Conservation (phyloP, 2,888 invertebrate species). For the Ephialtes manifestator region DNA sequence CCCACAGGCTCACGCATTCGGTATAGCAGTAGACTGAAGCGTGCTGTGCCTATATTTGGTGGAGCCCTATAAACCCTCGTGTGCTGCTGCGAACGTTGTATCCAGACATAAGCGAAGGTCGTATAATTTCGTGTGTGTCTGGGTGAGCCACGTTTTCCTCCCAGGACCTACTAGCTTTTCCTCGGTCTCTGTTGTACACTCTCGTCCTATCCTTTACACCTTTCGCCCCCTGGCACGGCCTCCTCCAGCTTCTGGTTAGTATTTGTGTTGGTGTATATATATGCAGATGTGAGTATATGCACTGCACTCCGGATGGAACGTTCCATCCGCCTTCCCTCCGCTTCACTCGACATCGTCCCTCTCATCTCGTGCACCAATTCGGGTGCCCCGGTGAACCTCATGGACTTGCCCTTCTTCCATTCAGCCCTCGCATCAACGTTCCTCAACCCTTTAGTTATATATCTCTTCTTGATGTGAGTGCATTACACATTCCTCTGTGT, state of each 20-base stretch:
- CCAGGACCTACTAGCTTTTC: slow-evolving; percentile 14
- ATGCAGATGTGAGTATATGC: not conserved
- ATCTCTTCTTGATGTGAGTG: slow-evolving; percentile 42
- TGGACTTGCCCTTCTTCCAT: not conserved
- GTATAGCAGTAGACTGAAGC: not conserved
- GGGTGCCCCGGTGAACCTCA: slow-evolving; percentile 29
- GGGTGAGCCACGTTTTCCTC: slow-evolving; percentile 73
- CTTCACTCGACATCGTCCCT: slow-evolving; percentile 46
- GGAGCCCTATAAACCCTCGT: slow-evolving; percentile 76
- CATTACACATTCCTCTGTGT: slow-evolving; percentile 1
- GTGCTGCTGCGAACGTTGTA: slow-evolving; percentile 75
- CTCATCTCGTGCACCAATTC: slow-evolving; percentile 30
- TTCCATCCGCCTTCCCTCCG: slow-evolving; percentile 43
- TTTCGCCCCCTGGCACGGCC: slow-evolving; percentile 28
- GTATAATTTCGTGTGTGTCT: slow-evolving; percentile 82
- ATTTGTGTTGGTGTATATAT: not conserved
- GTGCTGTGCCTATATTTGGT: slow-evolving; percentile 1
- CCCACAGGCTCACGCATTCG: slow-evolving; percentile 46
- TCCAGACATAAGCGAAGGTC: slow-evolving; percentile 81
- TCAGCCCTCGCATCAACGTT: slow-evolving; percentile 27
- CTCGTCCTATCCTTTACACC: not conserved
- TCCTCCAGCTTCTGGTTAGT: slow-evolving; percentile 49
- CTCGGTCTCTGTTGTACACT: not conserved
- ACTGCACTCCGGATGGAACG: not conserved
- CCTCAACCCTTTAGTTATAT: slow-evolving; percentile 46